Base-by-base conservation (phyloP, 1,140 invertebrate genomes). In the Dreissena polymorpha region DNA sequence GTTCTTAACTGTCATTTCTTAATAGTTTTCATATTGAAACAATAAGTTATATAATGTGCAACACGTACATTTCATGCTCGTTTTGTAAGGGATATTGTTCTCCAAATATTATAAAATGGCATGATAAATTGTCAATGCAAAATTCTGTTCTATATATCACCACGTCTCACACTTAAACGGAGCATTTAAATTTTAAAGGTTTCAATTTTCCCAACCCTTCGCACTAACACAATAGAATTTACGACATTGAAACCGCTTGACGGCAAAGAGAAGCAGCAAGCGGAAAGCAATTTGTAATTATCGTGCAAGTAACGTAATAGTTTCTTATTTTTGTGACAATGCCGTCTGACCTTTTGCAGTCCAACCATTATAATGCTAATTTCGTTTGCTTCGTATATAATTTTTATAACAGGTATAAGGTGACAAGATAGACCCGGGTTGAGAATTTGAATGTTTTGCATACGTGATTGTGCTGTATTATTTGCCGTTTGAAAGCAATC, bases 311-410 rank as follows among this genome's bases (percentile, higher is more conserved):
- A 73, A 64, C 73, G 60, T 75, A 75, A 75, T 75, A 21, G 14
- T 29, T 18, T 39, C 21, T 39, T 75, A 5, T 29, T 39, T 23
- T 49, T 49, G 16, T 7, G 49, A 80, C 55, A 80, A 80, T 71
- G 60, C 63, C 70, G 77, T 80, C 77, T 80, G 77, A 80, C 77
- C 77, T 50, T 23, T 16, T 71, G 67, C 67, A 60, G 14, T 63
- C 25, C 60, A 51, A 51, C 55, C 16, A 27, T 80, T 80, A 55
- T 80, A 21, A 80, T 80, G 63, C 50, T 70, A 80, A 80, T 80
- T 25, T 67, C 23, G 21, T 60, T 5, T 18, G 57, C 21, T 12
- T 12, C 57, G 21, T 60, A n/a, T 60, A 60, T 60, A 60, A n/a
- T n/a, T n/a, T 60, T 2, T 60, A n/a, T 60, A 12, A 60, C 57